Base-by-base conservation (phyloP, 2,888 invertebrate species). In the Diaphora mendica region DNA sequence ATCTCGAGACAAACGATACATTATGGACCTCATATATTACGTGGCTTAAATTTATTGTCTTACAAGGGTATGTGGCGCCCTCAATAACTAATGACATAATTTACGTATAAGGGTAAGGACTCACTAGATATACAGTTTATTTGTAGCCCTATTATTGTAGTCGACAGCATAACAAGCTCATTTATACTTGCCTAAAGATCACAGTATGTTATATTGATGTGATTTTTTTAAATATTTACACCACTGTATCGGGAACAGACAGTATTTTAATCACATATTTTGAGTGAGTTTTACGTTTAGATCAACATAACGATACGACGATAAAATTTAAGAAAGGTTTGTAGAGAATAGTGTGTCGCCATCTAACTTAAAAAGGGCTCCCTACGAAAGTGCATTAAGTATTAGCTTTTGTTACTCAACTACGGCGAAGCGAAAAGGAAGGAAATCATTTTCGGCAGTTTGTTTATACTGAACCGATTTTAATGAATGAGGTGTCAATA, bases 51-150 rank as follows among this genome's bases (percentile, higher is more conserved):
- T 71, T 59, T 59, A 71, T 23, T 67, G 65, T 71, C 55, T 44
- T 42, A 23, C 26, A 55, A 44, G 15, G 51, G 59, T 66, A 73
- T 51, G 64, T 55, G 62, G 64, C 35, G 67, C 67, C 67, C 72
- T 68, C 67, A 62, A 72, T 48, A 67, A 67, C 67, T 67, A 68
- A 72, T 72, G 72, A 72, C 39, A 62, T n/a, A 67, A 72, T 67
- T 72, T 68, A 67, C 44, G 30, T n/a, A n/a, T 59, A 55, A 59
- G 33, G 59, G 30, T 8, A 30, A 30, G 44, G 20, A 20, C 55
- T 26, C 55, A 67, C 55, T 26, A 55, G 65, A 26, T 23, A 48
- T 17, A 67, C 20, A 67, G 30, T 17, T 67, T 67, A 48, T 23
- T 30, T 62, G 59, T 30, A 11, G 23, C 20, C 30, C 44, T 67